These are phyloP conservation scores for Percopsis transmontana DNA, from an alignment of 2,113 vertebrate genomes.

Conservation along the genomic window DNA sequence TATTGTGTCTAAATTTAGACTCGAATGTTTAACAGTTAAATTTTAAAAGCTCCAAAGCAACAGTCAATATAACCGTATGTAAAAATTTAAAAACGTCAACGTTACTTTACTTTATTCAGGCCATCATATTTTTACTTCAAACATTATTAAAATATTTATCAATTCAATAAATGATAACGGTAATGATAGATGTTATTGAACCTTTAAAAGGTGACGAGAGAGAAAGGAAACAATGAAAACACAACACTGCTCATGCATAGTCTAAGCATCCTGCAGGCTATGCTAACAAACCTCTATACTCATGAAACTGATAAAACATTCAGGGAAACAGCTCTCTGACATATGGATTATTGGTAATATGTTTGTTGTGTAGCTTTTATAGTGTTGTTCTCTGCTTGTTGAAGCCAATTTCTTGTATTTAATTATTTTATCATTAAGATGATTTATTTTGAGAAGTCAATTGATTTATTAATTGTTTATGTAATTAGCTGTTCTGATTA, in stretches of 20 bases:
- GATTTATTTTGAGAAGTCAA: too few species aligned
- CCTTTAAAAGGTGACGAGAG: neutral
- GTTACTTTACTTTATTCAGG: slow-evolving; percentile 12
- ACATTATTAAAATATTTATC: neutral
- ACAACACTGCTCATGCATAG: neutral
- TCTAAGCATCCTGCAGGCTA: neutral
- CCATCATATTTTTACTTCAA: neutral
- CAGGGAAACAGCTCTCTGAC: neutral
- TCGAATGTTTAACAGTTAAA: neutral
- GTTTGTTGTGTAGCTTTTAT: neutral
- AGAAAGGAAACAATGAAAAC: neutral
- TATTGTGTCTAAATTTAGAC: slow-evolving; percentile 2
- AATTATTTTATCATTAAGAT: too few species aligned
- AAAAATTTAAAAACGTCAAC: slow-evolving; percentile 15
- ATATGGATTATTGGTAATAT: neutral
- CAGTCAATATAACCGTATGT: neutral
- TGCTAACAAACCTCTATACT: neutral
- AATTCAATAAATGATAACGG: neutral
- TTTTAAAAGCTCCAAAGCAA: neutral
- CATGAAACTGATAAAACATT: slow-evolving; percentile 7
- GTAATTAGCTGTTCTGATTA: too few species aligned
- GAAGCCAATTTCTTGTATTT: too few species aligned
- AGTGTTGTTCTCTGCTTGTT: neutral
- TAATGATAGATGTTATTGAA: neutral
- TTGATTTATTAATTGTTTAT: too few species aligned